Base-by-base conservation (phyloP, 2,888 invertebrate species). In the Lysandra coridon region DNA sequence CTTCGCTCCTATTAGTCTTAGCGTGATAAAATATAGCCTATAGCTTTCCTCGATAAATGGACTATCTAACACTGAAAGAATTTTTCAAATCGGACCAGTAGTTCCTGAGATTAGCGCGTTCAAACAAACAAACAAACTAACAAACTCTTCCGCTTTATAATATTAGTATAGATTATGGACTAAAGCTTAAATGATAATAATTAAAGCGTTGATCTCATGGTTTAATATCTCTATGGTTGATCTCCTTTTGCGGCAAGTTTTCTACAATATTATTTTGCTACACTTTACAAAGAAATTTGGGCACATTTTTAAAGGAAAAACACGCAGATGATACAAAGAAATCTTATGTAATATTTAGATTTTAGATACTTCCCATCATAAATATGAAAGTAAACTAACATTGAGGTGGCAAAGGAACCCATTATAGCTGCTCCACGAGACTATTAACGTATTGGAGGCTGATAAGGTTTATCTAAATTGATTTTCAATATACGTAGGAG, bases 381-480 rank as follows among this genome's bases (percentile, higher is more conserved):
- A 1, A 53, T 17, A 40, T 40, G 40, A 37, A 74, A 73, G 40
- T 40, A 40, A 17, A 6, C 37, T 40, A 40, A 37, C 6, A 40
- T 40, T 73, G 7, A 40, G 37, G 23, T 40, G 37, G 17, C 40
- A 14, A 73, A 23, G 40, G 17, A 40, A 17, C n/a, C 40, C 40
- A 73, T 44, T 74, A 44, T 12, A 23, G n/a, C 44, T 74, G 40
- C 40, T 74, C 44, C 44, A n/a, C 44, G 74, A 74, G 74, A 40
- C 74, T 74, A 74, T 74, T 74, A 74, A 74, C n/a, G 23, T 73
- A 73, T 73, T 73, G 74, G 7, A 40, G 17, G n/a, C 23, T 74
- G 74, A 74, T 74, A 74, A 44, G 74, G 44, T 74, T 74, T 74
- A 74, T 74, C 74, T 74, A 44, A 74, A 74, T 74, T 44, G 74